Percentiles rank a stretch among this genome's conserved stretches.
These are phyloP conservation scores for Itoplectis maculator DNA, from an alignment of 2,888 invertebrate genomes.

Conservation along the genomic window DNA sequence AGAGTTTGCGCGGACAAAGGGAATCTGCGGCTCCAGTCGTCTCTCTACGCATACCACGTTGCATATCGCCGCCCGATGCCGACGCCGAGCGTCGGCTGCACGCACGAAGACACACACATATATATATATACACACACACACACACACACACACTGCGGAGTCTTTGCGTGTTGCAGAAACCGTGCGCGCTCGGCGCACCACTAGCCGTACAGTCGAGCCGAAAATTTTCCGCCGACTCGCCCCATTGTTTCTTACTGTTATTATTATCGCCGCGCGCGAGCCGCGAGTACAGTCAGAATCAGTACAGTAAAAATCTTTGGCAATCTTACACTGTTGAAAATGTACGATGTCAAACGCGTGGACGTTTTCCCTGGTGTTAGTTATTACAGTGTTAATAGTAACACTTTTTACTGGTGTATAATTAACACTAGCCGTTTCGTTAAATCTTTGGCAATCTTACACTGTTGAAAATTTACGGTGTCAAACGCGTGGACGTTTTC, in stretches of 20 bases:
- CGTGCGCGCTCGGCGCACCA: conserved; percentile 66
- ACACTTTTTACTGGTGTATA: too few relatives aligned
- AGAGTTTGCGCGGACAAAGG: conserved; percentile 84
- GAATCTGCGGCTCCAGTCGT: conserved; percentile 82
- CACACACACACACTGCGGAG: conserved; percentile 25
- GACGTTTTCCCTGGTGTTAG: too few relatives aligned
- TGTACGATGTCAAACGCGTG: too few relatives aligned
- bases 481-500: too few relatives aligned
- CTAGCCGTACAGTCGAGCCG: conserved; percentile 68
- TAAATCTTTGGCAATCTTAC: too few relatives aligned
- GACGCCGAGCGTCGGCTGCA: conserved; percentile 62
- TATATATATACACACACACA: conserved; percentile 65
- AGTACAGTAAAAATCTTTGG: not conserved
- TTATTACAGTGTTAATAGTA: too few relatives aligned
- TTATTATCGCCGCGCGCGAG: conserved; percentile 2
- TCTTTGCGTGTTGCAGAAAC: conserved; percentile 74
- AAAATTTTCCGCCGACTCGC: conserved; percentile 62
- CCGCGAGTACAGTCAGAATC: not conserved
- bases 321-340: too few relatives aligned
- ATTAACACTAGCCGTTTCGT: too few relatives aligned
- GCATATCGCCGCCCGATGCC: conserved; percentile 61
- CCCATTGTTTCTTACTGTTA: conserved; percentile 36
- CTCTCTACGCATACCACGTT: conserved; percentile 76
- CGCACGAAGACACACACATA: conserved; percentile 63
- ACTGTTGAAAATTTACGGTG: too few relatives aligned